Conservation (phyloP, 2,113 vertebrate genomes). For the Platichthys stellatus region DNA sequence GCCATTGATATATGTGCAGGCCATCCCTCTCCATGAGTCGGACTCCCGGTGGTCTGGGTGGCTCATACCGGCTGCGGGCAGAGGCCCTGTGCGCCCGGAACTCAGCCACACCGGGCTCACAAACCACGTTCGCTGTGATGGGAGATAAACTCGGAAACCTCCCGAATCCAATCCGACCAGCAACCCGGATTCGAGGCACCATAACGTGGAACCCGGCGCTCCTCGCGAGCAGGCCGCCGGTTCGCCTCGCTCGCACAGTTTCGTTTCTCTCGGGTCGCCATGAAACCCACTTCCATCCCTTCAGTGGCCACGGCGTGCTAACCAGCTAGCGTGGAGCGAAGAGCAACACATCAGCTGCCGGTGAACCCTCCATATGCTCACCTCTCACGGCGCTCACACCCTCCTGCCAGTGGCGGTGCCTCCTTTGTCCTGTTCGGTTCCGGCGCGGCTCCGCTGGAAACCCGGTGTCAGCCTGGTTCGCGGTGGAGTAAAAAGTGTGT, state of each 20-base stretch:
- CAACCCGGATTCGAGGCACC: fast-evolving
- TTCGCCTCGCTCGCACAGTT: slow-evolving; percentile 53
- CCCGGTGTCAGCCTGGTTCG: slow-evolving; percentile 63
- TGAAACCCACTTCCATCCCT: slow-evolving; percentile 61
- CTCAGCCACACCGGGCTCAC: slow-evolving; percentile 27
- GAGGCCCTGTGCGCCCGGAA: slow-evolving; percentile 59
- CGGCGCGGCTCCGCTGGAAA: slow-evolving; percentile 23
- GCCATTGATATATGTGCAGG: slow-evolving; percentile 32
- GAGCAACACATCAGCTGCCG: slow-evolving; percentile 23
- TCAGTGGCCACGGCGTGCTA: slow-evolving; percentile 56
- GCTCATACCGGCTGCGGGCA: slow-evolving; percentile 48
- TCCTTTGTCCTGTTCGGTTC: slow-evolving; percentile 44
- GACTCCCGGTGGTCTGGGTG: slow-evolving; percentile 51
- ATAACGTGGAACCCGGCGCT: not conserved
- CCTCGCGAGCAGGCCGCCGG: slow-evolving; percentile 35
- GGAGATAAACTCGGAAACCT: not conserved
- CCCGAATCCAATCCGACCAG: no score
- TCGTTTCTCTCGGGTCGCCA: slow-evolving; percentile 74
- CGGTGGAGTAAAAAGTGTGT: slow-evolving; percentile 45
- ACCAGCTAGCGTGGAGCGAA: slow-evolving; percentile 53
- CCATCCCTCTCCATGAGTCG: slow-evolving; percentile 35
- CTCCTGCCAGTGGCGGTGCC: slow-evolving; percentile 78
- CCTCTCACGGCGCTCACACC: slow-evolving; percentile 20
- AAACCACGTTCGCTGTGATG: not conserved
- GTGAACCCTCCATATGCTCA: not conserved